Evolutionary conservation across 2,888 invertebrate genomes (phyloP).

Genomic region (Watsonalla cultraria): DNA sequence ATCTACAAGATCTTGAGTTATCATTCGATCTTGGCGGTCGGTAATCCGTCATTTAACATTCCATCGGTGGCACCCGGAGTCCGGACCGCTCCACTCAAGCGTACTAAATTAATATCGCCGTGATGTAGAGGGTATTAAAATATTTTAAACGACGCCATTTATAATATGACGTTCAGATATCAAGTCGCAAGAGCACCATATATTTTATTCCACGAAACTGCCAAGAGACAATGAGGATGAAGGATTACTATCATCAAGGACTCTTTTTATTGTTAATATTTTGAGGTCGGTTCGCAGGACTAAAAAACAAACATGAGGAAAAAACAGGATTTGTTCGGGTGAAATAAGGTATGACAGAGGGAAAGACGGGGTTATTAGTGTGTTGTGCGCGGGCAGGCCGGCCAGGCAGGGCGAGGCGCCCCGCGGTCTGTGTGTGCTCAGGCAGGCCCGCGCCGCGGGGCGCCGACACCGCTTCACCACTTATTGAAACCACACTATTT

Average conservation of each 20-base stretch:
- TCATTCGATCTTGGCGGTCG: conserved; percentile 66
- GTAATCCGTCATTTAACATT: conserved; percentile 78
- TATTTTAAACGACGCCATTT: conserved; percentile 78
- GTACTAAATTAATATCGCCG: conserved; percentile 76
- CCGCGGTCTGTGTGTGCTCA: conserved; percentile 78
- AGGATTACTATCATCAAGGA: conserved; percentile 75
- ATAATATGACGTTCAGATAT: conserved; percentile 75
- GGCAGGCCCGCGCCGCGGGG: conserved; percentile 50
- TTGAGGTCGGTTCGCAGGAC: conserved; percentile 46
- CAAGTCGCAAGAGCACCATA: conserved; percentile 70
- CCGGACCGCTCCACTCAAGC: conserved; percentile 69
- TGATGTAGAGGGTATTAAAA: conserved; percentile 77
- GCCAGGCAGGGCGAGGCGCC: conserved; percentile 53
- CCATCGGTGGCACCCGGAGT: conserved; percentile 68
- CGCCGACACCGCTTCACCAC: conserved; percentile 48
- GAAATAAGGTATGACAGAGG: conserved; percentile 73
- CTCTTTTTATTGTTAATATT: conserved; percentile 72
- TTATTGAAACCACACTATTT: conserved; percentile 71
- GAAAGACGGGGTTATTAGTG: conserved; percentile 73
- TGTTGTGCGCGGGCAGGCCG: conserved; percentile 38
- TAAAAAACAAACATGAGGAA: conserved; percentile 62
- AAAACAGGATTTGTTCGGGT: conserved; percentile 67
- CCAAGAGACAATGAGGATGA: conserved; percentile 78
- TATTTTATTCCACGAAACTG: conserved; percentile 77
- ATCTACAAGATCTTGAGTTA: conserved; percentile 60